A percentile compares a stretch with the other conserved stretches of the same genome.
Conservation (phyloP, 2,113 vertebrate genomes). For the Macaca mulatta region DNA sequence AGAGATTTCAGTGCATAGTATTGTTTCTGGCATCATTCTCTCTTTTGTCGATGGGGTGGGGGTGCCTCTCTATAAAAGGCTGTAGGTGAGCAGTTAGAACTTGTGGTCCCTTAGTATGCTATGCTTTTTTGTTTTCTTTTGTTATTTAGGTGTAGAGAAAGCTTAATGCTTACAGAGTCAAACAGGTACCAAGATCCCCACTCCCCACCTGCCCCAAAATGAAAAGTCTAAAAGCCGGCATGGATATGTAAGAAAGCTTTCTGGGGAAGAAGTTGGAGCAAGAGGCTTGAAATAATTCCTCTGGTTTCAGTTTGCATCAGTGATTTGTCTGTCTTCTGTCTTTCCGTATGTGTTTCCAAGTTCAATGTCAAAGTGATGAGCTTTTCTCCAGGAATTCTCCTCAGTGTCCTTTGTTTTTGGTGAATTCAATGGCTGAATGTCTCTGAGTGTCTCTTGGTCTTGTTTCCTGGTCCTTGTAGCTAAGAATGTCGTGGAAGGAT, state of each 20-base stretch:
- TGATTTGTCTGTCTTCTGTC: conserved; percentile 85
- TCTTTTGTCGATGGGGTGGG: neutral
- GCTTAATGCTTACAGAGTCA: conserved; percentile 54
- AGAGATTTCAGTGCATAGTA: neutral
- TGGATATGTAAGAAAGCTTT: conserved; percentile 61
- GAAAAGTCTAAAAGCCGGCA: conserved; percentile 29
- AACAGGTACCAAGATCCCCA: conserved; percentile 22
- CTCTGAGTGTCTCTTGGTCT: conserved; percentile 80
- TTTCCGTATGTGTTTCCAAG: conserved; percentile 84
- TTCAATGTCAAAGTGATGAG: conserved; percentile 85
- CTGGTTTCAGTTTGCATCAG: conserved; percentile 76
- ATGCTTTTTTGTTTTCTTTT: neutral
- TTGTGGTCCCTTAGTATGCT: conserved; percentile 46
- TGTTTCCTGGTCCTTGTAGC: conserved; percentile 82
- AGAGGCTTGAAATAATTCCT: conserved; percentile 76
- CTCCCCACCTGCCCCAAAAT: neutral
- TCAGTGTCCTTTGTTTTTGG: conserved; percentile 86
- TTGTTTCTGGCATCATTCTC: conserved; percentile 22
- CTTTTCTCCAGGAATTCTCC: conserved; percentile 77
- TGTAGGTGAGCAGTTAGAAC: neutral
- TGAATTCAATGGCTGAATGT: conserved; percentile 84
- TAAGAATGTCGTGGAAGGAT: conserved; percentile 83
- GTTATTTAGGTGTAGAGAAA: conserved; percentile 62
- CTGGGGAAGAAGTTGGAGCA: conserved; percentile 44
- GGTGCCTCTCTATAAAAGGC: neutral